Evolutionary conservation across 2,888 invertebrate species (phyloP).

Genomic region (Sarcophaga subvicina): DNA sequence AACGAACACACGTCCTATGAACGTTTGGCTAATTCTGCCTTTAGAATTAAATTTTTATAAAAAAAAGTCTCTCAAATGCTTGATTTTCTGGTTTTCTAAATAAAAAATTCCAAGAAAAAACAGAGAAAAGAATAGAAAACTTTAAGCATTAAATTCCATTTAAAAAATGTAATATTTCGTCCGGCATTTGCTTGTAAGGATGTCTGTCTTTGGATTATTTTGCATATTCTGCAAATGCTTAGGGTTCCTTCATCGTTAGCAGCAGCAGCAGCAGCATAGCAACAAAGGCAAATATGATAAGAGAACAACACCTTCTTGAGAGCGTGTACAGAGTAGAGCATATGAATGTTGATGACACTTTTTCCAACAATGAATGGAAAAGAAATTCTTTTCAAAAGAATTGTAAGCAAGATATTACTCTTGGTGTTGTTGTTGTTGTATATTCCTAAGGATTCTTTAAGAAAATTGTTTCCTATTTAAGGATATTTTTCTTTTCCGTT

Average conservation of each 20-base stretch:
- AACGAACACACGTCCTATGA: no score
- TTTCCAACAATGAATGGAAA: background rate
- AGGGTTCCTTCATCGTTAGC: background rate
- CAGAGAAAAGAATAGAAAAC: background rate
- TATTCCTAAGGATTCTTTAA: background rate
- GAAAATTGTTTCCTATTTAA: background rate
- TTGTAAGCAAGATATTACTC: background rate
- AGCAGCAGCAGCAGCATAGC: background rate
- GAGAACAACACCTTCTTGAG: background rate
- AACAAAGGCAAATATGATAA: background rate
- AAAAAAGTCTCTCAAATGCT: background rate
- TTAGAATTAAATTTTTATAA: no score
- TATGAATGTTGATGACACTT: background rate
- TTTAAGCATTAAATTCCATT: conserved; percentile 35
- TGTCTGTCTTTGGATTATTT: background rate
- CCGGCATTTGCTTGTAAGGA: background rate
- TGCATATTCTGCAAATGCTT: background rate
- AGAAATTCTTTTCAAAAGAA: background rate
- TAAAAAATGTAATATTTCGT: background rate
- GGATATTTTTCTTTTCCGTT: background rate
- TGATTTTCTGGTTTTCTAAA: conserved; percentile 3
- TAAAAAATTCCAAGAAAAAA: background rate
- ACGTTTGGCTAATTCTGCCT: no score
- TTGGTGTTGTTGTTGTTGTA: background rate
- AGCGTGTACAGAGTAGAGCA: no score